Evolutionary conservation across 2,113 vertebrate genomes (phyloP), one percentile per base, ranked within the genome.

Genomic region (Lamprologus sp.): DNA sequence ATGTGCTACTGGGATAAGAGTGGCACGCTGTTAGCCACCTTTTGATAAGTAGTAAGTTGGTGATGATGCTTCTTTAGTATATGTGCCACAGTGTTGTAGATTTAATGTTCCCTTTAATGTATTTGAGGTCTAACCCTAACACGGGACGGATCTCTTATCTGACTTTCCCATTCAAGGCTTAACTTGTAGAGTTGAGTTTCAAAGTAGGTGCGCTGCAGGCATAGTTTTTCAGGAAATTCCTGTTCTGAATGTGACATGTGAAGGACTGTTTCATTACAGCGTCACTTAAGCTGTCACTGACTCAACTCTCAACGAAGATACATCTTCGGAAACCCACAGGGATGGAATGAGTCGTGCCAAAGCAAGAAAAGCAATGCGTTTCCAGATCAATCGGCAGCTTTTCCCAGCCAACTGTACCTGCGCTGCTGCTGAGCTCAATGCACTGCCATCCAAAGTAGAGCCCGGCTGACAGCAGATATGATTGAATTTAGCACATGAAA

Each of bases 291-390:
- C 58, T 79, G 73, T 85, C 87, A 33, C 31, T 37, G 86, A 79
- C 60, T 73, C 65, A 84, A 53, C 56, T 90, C 35, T 26, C 86
- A 85, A 88, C 37, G 5, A 45, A 83, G 80, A 87, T 85, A 83
- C 84, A 40, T 87, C 65, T 81, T 84, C 33, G 75, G 82, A 79
- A 83, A 87, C 47, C 90, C 85, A 88, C 63, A 42, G 91, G 88
- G 87, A 85, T 51, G 75, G 68, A 91, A 28, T 89, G 91, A 94
- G 89, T 95, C 84, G 89, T 84, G 75, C 87, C 79, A 60, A 86
- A 89, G 82, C 82, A 84, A 89, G 90, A 85, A 49, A 49, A 63
- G 88, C 60, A 91, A 90, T 92, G 84, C 51, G 21, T 87, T 93
- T 47, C 83, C 79, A 83, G 88, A 92, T 88, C 58, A 79, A 87